Conservation (phyloP, 2,797 vertebrate species). For the Alauda arvensis region DNA sequence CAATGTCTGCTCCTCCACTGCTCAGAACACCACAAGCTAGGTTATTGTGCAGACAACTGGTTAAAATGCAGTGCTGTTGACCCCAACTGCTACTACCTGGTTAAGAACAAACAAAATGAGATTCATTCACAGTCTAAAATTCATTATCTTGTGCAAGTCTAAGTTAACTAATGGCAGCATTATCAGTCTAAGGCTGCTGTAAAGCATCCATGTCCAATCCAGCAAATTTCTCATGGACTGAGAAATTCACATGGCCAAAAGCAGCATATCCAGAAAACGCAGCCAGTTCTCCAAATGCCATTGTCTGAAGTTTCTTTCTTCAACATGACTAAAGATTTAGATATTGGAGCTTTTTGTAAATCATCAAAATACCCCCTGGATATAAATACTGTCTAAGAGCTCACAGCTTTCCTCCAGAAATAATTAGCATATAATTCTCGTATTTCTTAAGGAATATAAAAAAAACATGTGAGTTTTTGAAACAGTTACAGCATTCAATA, state of each 20-base stretch:
- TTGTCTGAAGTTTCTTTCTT: background rate
- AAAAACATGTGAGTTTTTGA: background rate
- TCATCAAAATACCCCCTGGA: background rate
- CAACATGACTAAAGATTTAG: background rate
- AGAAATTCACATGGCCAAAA: background rate
- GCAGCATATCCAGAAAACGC: background rate
- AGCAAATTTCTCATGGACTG: background rate
- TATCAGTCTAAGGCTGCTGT: background rate
- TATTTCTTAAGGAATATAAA: background rate
- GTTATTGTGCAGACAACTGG: background rate
- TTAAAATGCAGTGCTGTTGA: constrained; percentile 1
- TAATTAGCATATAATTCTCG: background rate
- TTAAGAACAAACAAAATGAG: constrained; percentile 7
- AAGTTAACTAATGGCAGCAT: background rate
- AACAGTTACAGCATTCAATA: background rate
- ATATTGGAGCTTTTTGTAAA: background rate
- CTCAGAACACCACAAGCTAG: background rate
- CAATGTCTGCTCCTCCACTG: background rate
- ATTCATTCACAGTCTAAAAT: background rate
- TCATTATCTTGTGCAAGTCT: background rate
- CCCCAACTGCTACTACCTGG: background rate
- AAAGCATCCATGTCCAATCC: background rate
- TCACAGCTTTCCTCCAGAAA: background rate
- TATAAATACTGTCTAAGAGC: background rate
- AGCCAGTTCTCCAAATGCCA: background rate